Base-by-base conservation (phyloP, 2,888 invertebrate species). In the Hydroisotoma schaefferi region DNA sequence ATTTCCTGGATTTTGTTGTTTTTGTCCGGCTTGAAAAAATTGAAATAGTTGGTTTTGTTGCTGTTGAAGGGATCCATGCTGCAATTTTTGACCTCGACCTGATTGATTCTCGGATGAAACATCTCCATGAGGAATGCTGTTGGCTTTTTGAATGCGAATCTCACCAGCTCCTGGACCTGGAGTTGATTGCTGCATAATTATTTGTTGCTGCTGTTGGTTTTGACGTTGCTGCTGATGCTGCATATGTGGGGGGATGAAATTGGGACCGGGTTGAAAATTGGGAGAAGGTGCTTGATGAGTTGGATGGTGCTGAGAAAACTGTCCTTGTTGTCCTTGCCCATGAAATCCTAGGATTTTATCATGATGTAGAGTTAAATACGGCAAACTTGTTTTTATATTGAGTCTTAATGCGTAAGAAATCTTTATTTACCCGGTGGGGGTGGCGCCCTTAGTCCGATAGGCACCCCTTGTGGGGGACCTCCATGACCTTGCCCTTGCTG, bases 141-240 rank as follows among this genome's bases (percentile, higher is more conserved):
- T 61, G n/a, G 67, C 67, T 44, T 67, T 67, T 47, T 67, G 67
- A 18, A 67, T 61, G 15, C 61, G 33, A 15, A 61, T 55, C 22
- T 67, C 67, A 33, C 63, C 63, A n/a, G n/a, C n/a, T 20, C 40
- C 40, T 5, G 40, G 20, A 22, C 55, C 49, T 6, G 37, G 20
- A 6, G 37, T 64, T 1, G 51, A 28, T 4, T 40, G 40, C n/a
- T 40, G 40, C 57, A 59, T 6, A 38, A 57, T 43, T 57, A 56
- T 1, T 27, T 59, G 63, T 40, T 55, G 55, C 25, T 57, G 58
- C 22, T 57, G 59, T 25, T 55, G 56, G 40, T 49, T 20, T 33
- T 57, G 62, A 4, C 53, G 57, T 40, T 5, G 40, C 40, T 40
- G 33, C 8, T 33, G 33, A 33, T 33, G 8, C 15, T 33, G 69